phyloP scores from a whole-genome alignment of 1,140 invertebrate genomes.

The Eriocheir sinensis region DNA sequence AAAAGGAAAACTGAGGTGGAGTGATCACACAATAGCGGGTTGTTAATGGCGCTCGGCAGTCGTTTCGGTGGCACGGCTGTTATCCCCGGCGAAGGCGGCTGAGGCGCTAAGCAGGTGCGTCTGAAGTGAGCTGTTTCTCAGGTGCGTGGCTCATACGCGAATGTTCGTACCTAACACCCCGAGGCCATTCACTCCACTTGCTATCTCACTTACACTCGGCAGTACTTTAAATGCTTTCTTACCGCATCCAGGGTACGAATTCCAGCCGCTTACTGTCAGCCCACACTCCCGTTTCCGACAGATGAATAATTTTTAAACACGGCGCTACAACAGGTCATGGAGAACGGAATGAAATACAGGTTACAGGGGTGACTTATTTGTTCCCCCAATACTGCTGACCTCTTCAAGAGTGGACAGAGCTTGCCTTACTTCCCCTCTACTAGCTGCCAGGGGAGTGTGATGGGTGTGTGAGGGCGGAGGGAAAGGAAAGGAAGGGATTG shows the following conservation, averaged over 20 bases:
- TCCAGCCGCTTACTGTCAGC: no score
- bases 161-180: no score
- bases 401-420: background rate
- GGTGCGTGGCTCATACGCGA: background rate
- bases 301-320: no score
- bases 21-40: background rate
- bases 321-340: no score
- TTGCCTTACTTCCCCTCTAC: background rate
- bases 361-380: background rate
- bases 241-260: no score
- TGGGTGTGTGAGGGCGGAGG: background rate
- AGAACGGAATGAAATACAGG: no score
- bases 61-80: background rate
- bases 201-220: no score
- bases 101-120: background rate
- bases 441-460: background rate
- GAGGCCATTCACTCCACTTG: background rate
- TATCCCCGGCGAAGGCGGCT: background rate
- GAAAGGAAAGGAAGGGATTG: background rate
- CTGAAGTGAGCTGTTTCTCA: background rate
- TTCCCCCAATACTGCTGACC: background rate
- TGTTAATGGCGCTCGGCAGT: conserved; percentile 9
- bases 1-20: background rate
- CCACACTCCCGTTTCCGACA: no score
- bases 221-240: no score